Evolutionary conservation across 2,888 invertebrate genomes (phyloP), one percentile per base, ranked within the genome.

Genomic region (Agrochola litura): DNA sequence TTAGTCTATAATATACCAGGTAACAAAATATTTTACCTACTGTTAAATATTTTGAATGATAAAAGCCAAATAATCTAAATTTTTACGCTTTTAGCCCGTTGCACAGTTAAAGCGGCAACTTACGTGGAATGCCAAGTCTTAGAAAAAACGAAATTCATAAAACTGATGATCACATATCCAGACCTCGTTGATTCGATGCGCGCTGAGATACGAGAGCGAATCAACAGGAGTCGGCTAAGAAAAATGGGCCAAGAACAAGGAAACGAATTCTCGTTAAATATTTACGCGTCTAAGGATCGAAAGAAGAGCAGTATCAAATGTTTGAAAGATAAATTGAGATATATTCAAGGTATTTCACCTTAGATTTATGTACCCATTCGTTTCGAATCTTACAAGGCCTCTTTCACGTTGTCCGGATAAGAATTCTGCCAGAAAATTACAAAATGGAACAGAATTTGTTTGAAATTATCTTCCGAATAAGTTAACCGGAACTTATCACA

Each of bases 71-170:
- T 19, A 10, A 69, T 49, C 2, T 8, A 8, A 0, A 6, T 16
- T 19, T 65, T 90, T 91, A 81, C 86, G 4, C 12, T 79, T 65
- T 54, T 46, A 96, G 96, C 97, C 10, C 94, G 96, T 83, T 96
- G 97, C 69, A 96, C 97, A 60, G 95, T 97, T 6, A 96, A 96
- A 92, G 97, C 97, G 30, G 95, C 96, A 8, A 95, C 95, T 25
- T 97, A 97, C 79, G 96, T 97, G 1, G 97, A 97, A 91, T 95
- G 97, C 79, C 96, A 97, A 92, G 96, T 96, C n/a, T 89, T 97
- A 67, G 93, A 96, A 79, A 96, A 96, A 86, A 95, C 95, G 0
- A 96, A 96, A 78, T 97, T 96, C 79, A 95, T 95, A 82, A 93
- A 93, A 86, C 92, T 97, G 56, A 97, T 97, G 95, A 92, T 95